A percentile compares a stretch with the other conserved stretches of the same genome.
Evolutionary conservation across 2,113 vertebrate species (phyloP).

Genomic region (Megalops atlanticus): DNA sequence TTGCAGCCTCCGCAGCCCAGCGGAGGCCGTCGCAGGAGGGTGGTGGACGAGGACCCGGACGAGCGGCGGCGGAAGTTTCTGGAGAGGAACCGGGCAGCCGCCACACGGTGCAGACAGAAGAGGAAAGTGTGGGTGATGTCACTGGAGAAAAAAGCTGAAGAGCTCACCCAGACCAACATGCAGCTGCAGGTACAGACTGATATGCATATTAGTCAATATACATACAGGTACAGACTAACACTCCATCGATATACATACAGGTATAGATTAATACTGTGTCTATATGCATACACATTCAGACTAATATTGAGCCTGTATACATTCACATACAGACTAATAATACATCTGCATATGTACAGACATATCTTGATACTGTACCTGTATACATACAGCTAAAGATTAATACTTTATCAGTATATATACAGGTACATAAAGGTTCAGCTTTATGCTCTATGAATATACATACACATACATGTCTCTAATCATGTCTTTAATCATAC

Average conservation of each 20-base stretch:
- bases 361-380: background rate
- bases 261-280: background rate
- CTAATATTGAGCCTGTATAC: too few species aligned
- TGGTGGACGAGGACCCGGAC: constrained; percentile 94
- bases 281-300: too few species aligned
- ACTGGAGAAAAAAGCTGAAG: constrained; percentile 99
- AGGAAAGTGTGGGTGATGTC: constrained; percentile 99
- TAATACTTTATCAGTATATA: background rate
- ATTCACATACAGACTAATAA: too few species aligned
- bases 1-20: constrained; percentile 89
- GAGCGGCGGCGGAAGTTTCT: constrained; percentile 96
- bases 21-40: constrained; percentile 89
- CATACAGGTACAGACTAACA: background rate
- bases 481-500: too few species aligned
- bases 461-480: too few species aligned
- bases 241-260: background rate
- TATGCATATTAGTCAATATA: background rate
- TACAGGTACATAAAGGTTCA: too few species aligned
- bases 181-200: constrained; percentile 90
- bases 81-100: constrained; percentile 94
- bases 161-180: constrained; percentile 99
- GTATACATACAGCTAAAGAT: background rate
- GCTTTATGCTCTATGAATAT: too few species aligned
- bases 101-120: constrained; percentile 97
- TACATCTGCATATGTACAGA: too few species aligned